Conservation (phyloP, 2,888 invertebrate species). For the Quadroppia sp. region DNA sequence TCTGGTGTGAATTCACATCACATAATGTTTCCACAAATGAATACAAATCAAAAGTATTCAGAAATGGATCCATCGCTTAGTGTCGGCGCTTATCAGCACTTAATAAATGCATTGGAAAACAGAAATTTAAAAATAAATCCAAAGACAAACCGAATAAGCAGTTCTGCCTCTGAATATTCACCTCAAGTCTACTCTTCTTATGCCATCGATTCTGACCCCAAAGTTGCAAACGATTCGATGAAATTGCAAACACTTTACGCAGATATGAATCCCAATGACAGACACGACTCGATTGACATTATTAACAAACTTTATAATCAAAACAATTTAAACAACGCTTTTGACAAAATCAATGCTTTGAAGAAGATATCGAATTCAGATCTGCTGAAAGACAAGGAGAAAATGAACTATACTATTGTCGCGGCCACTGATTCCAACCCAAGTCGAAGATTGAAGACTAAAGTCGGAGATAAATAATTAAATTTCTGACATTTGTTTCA, state of each 20-base stretch:
- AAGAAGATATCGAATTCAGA: slow-evolving; percentile 10
- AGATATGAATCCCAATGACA: neutral
- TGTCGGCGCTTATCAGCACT: slow-evolving; percentile 16
- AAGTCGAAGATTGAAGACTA: neutral
- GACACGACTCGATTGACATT: neutral
- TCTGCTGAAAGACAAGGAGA: slow-evolving; percentile 6
- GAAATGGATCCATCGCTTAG: neutral
- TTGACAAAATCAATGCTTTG: slow-evolving; percentile 7
- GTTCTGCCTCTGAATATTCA: neutral
- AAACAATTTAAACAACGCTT: slow-evolving; percentile 14
- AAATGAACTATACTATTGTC: slow-evolving; percentile 1
- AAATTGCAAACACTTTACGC: slow-evolving; percentile 2
- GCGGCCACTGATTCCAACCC: neutral
- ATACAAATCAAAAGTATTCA: slow-evolving; percentile 20
- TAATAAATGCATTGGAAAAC: slow-evolving; percentile 3
- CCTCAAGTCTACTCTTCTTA: slow-evolving; percentile 22
- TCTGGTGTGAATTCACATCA: neutral
- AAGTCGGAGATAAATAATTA: neutral
- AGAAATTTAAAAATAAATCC: neutral
- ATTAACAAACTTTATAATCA: slow-evolving; percentile 23
- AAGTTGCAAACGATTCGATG: slow-evolving; percentile 14
- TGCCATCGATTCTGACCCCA: neutral
- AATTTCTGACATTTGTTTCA: neutral
- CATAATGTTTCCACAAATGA: slow-evolving; percentile 17
- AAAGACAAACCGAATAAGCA: slow-evolving; percentile 9